Base-by-base conservation (phyloP, 1,140 invertebrate genomes). In the Charaxes varanes region DNA sequence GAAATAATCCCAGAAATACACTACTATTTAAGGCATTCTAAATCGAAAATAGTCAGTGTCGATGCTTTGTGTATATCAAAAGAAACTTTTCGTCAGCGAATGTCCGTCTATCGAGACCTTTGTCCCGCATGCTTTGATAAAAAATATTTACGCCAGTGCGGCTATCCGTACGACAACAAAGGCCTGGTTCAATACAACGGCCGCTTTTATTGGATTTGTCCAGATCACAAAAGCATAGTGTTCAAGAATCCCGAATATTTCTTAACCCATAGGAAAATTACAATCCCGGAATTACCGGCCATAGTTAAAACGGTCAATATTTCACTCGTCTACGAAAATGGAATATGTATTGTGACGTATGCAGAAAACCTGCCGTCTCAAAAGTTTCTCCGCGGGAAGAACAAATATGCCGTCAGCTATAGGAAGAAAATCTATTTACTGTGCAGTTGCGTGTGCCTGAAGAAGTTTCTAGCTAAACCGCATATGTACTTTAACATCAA, bases 301-400 rank as follows among this genome's bases (percentile, higher is more conserved):
- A 32, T 62, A 24, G 55, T 86, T 2, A 65, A 73, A 34, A 64
- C 71, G 10, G 43, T 73, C 2, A 68, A 86, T 18, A 47, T 58
- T 11, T 31, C 48, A 45, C 51, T 66, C 27, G 46, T 86, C 13
- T 83, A 83, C 32, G 79, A 84, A 60, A 64, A 77, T 44, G 88
- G 88, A 0, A 65, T 81, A 26, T 90, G 89, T 55, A 67, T 87
- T 2, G 87, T 89, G 0, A 87, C 86, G 31, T 88, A 88, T 40
- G 81, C 84, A 7, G 77, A 86, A 17, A 74, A 81, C 44, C 53
- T 85, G 26, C 85, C 86, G 4, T 47, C 62, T 2, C 78, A 83
- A 46, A 65, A 51, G 40, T 52, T 87, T 13, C 53, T 70, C 10
- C 64, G 51, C 12, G 88, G 88, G 5, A 62, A 38, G 11, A 18